Conservation (phyloP, 2,113 vertebrate genomes). For the Corythornis vintsioides region DNA sequence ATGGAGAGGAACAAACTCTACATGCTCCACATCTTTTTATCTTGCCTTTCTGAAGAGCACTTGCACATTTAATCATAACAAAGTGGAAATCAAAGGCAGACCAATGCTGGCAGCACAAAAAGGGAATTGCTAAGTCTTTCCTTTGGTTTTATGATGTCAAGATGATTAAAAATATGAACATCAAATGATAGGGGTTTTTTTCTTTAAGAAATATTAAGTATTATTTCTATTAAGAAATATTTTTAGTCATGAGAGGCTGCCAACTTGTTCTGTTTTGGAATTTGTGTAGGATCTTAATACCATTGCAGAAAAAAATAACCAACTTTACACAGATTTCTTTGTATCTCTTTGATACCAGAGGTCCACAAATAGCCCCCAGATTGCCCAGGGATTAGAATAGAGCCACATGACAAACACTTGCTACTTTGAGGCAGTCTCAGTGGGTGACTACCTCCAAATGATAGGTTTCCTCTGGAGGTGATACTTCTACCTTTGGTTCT, state of each 20-base stretch:
- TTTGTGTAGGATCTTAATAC: conserved; percentile 25
- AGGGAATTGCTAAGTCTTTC: conserved; percentile 54
- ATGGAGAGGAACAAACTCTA: not conserved
- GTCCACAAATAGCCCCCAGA: not conserved
- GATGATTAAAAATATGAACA: conserved; percentile 42
- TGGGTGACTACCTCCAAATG: not conserved
- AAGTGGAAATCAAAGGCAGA: conserved; percentile 61
- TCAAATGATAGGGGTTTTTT: conserved; percentile 9
- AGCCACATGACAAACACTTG: not conserved
- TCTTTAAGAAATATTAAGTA: not conserved
- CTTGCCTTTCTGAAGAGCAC: conserved; percentile 2
- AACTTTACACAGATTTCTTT: not conserved
- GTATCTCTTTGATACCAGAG: not conserved
- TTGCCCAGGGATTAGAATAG: not conserved
- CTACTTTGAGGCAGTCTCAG: rapidly evolving
- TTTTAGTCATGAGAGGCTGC: conserved; percentile 31
- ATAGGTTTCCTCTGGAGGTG: not conserved
- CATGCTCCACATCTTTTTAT: not conserved
- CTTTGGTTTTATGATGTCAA: conserved; percentile 51
- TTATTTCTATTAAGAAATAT: not conserved
- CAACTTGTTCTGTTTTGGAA: conserved; percentile 45
- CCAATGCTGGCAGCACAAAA: conserved; percentile 57
- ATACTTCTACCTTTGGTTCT: not conserved
- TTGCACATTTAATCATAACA: not conserved
- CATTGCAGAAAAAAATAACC: not conserved